Evolutionary conservation across 2,797 vertebrate genomes (phyloP).

Genomic region (Lophotriccus pileatus): DNA sequence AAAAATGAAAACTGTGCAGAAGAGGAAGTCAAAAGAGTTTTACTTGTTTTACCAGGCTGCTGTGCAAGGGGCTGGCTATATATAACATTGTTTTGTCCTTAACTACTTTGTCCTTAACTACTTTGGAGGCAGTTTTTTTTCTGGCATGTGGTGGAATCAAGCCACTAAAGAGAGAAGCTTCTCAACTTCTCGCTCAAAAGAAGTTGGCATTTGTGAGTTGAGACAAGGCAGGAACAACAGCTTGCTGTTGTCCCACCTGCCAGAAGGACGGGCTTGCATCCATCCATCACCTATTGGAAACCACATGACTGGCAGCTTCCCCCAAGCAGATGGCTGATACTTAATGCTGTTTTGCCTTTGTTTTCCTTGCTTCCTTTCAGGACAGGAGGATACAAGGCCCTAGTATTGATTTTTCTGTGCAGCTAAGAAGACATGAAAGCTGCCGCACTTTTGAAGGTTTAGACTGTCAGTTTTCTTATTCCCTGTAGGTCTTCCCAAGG

Average conservation of each 20-base stretch:
- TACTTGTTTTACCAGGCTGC: not conserved
- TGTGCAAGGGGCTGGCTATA: not conserved
- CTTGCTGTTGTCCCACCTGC: not conserved
- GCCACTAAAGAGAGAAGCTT: not conserved
- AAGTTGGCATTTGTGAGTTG: not conserved
- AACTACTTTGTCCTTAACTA: not conserved
- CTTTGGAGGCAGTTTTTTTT: not conserved
- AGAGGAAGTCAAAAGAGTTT: not conserved
- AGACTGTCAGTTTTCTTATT: not conserved
- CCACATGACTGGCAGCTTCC: not conserved
- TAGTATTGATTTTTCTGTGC: slow-evolving; percentile 15
- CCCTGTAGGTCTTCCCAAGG: not conserved
- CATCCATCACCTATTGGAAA: not conserved
- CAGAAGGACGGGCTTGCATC: not conserved
- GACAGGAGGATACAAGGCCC: not conserved
- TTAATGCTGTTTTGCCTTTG: not conserved
- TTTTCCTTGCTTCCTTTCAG: slow-evolving; percentile 12
- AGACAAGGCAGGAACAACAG: not conserved
- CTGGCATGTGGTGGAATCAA: not conserved
- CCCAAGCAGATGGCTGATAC: not conserved
- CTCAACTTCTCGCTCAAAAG: not conserved
- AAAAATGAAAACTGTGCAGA: not conserved
- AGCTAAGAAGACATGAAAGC: not conserved
- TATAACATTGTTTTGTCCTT: not conserved
- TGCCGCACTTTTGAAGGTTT: slow-evolving; percentile 11